phyloP scores from a whole-genome alignment of 2,113 vertebrate species.

The Ahaetulla prasina region DNA sequence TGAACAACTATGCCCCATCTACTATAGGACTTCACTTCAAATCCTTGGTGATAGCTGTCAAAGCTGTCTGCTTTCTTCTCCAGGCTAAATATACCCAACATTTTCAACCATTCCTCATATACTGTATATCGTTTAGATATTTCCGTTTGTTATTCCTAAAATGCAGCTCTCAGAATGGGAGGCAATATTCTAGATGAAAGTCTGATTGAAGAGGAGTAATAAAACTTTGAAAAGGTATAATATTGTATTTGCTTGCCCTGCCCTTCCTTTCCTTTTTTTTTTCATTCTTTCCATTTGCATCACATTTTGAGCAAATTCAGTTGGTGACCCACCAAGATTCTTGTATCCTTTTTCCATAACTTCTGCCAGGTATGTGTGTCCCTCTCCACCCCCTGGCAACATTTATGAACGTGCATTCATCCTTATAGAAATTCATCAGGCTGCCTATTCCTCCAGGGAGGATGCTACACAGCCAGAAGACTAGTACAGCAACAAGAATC shows the following conservation, averaged over 20 bases:
- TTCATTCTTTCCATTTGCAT: neutral
- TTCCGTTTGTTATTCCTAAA: neutral
- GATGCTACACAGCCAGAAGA: neutral
- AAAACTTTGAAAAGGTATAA: neutral
- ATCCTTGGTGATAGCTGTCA: neutral
- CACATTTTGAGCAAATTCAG: neutral
- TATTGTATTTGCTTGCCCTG: neutral
- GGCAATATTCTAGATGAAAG: neutral
- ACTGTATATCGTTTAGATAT: neutral
- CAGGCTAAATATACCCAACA: neutral
- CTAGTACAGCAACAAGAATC: neutral
- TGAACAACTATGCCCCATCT: neutral
- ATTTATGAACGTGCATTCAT: neutral
- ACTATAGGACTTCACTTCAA: neutral
- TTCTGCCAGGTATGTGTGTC: neutral
- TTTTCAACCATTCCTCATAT: neutral
- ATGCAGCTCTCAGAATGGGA: neutral
- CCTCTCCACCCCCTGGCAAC: neutral
- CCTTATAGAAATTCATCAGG: neutral
- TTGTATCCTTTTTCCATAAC: neutral
- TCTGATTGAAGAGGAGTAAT: neutral
- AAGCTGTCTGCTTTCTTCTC: neutral
- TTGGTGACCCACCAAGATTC: neutral
- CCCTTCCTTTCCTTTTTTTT: neutral
- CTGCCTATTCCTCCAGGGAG: neutral